phyloP scores from a whole-genome alignment of 2,797 vertebrate species.

The Squalus acanthias region DNA sequence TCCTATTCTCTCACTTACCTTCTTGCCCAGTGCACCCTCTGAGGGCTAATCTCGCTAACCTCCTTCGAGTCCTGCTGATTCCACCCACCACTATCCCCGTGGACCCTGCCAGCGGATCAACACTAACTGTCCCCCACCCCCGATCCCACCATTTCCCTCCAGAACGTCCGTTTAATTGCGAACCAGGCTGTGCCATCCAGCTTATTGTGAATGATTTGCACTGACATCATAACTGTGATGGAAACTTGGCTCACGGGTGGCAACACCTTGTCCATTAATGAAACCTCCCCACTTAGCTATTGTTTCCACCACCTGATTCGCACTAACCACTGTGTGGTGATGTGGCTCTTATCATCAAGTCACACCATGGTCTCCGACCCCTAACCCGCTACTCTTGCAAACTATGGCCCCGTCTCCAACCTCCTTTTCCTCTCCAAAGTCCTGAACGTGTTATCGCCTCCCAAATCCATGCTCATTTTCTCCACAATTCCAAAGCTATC shows the following conservation, averaged over 20 bases:
- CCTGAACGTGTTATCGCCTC: background rate
- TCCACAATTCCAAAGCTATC: background rate
- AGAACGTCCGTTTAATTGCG: background rate
- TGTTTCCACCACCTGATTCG: background rate
- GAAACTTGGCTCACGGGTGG: background rate
- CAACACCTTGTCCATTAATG: background rate
- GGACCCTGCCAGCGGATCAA: background rate
- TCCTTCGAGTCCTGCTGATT: background rate
- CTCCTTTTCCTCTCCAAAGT: background rate
- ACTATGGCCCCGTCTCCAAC: background rate
- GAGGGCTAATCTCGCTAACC: background rate
- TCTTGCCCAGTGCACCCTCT: background rate
- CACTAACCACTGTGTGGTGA: background rate
- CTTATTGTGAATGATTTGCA: background rate
- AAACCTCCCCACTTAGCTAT: background rate
- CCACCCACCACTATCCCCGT: background rate
- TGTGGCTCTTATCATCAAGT: background rate
- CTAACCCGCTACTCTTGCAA: background rate
- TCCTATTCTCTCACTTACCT: background rate
- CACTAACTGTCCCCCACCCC: background rate
- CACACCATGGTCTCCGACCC: too few species aligned
- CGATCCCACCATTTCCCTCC: background rate
- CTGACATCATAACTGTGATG: background rate
- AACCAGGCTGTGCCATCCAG: background rate
- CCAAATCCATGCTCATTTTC: background rate